Conservation (phyloP, 2,113 vertebrate genomes). For the Burhinus bistriatus region DNA sequence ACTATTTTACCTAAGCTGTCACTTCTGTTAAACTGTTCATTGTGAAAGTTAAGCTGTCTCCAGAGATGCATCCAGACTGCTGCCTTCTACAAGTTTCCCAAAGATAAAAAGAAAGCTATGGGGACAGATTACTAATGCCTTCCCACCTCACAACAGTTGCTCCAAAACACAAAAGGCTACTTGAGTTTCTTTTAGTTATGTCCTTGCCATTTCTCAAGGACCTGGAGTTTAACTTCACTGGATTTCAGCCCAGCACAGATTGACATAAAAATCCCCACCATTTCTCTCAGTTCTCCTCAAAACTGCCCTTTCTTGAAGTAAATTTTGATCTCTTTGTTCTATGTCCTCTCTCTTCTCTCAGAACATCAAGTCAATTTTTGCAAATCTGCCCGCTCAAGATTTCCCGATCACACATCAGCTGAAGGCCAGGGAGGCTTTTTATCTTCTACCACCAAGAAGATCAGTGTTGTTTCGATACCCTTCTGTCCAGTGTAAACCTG, state of each 20-base stretch:
- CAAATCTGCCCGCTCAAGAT: background rate
- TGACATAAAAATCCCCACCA: background rate
- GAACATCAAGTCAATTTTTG: background rate
- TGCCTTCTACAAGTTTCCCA: slow-evolving; percentile 44
- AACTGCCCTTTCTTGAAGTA: background rate
- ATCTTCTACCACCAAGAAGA: background rate
- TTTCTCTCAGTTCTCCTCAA: background rate
- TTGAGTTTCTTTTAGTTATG: slow-evolving; percentile 13
- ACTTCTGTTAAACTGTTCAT: slow-evolving; percentile 49
- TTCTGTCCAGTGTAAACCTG: background rate
- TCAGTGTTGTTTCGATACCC: background rate
- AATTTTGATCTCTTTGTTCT: background rate
- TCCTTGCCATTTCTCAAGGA: slow-evolving; percentile 42
- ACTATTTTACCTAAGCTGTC: slow-evolving; percentile 52
- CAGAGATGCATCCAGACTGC: slow-evolving; percentile 57
- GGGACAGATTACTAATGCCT: slow-evolving; percentile 47
- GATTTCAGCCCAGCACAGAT: background rate
- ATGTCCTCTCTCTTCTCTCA: background rate
- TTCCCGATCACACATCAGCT: background rate
- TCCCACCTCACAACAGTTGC: slow-evolving; percentile 21
- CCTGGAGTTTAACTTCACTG: background rate
- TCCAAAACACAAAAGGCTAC: slow-evolving; percentile 46
- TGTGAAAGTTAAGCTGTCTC: slow-evolving; percentile 65
- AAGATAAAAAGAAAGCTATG: slow-evolving; percentile 59
- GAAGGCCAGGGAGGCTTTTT: background rate